Evolutionary conservation across 64 coral and sea anemone species (phyloP), one percentile per base, ranked within the genome.

Genomic region (Actinia equina): DNA sequence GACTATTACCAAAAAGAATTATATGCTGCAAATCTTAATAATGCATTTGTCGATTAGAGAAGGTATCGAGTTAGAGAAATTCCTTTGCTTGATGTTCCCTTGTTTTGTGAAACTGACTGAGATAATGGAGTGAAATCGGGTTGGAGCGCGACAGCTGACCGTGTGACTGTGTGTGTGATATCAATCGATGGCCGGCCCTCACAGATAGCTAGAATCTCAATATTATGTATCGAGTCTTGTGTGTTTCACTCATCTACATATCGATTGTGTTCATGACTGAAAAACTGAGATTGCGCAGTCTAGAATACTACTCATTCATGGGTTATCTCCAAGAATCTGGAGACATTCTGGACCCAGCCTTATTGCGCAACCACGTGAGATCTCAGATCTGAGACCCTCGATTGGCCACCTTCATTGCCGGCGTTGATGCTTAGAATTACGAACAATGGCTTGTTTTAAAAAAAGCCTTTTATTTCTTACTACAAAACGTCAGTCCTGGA

Each of bases 191-290:
- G 22, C 63, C 4, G 46, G 7, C 46, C 63, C 22, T 69, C 22
- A 69, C 19, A n/a, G 63, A 69, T 74, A 74, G 69, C 23, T 57
- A 57, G 11, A 57, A 26, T 74, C 69, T 74, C 25, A 74, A 37
- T 74, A 74, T 74, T 74, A 41, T 74, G 69, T 74, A 74, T 74
- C 69, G 41, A 74, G 69, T 74, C 26, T n/a, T 69, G 63, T 74
- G n/a, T 41, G 69, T 13, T 30, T 13, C 27, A 42, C 69, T 74
- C 69, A 74, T 74, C 69, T 74, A 37, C 69, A 74, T 74, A 74
- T 74, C 69, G 42, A 74, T 41, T 30, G 69, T 11, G 12, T 27
- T 74, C 69, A 74, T 12, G 63, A 69, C 63, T 69, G 63, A 69
- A 69, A 69, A 41, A 12, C 69, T 74, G 69, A 74, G 69, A 74